phyloP scores from a whole-genome alignment of 1,140 invertebrate genomes.

The Samia ricini region DNA sequence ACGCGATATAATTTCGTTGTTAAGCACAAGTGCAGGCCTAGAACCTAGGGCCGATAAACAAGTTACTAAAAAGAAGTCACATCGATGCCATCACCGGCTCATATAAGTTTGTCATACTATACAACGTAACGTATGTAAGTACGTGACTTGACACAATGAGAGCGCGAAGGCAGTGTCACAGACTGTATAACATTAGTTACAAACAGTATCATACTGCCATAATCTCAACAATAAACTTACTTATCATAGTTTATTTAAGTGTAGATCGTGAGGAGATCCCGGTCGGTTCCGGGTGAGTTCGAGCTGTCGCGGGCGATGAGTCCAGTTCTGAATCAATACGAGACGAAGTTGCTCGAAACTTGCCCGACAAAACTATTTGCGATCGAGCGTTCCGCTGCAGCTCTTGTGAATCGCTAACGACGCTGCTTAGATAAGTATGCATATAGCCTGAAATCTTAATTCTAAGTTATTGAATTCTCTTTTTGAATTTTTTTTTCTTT shows the following conservation, averaged over 20 bases:
- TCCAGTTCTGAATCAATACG: neutral
- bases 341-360: neutral
- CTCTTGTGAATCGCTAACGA: neutral
- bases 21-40: too few species aligned
- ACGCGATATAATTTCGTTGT: too few species aligned
- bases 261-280: neutral
- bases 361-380: neutral
- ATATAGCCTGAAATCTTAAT: neutral
- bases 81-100: too few species aligned
- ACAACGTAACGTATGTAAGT: too few species aligned
- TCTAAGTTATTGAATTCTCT: neutral
- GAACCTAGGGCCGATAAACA: too few species aligned
- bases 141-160: too few species aligned
- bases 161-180: too few species aligned
- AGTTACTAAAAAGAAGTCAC: too few species aligned
- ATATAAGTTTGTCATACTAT: too few species aligned
- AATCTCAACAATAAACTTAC: neutral
- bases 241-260: neutral
- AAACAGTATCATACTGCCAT: too few species aligned
- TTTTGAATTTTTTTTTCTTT: too few species aligned
- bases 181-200: too few species aligned
- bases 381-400: neutral
- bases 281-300: neutral
- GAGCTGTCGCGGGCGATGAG: neutral
- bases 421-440: neutral